A percentile compares a stretch with the other conserved stretches of the same genome.
Evolutionary conservation across 2,797 vertebrate genomes (phyloP).

Genomic region (Chromobotia macracanthus): DNA sequence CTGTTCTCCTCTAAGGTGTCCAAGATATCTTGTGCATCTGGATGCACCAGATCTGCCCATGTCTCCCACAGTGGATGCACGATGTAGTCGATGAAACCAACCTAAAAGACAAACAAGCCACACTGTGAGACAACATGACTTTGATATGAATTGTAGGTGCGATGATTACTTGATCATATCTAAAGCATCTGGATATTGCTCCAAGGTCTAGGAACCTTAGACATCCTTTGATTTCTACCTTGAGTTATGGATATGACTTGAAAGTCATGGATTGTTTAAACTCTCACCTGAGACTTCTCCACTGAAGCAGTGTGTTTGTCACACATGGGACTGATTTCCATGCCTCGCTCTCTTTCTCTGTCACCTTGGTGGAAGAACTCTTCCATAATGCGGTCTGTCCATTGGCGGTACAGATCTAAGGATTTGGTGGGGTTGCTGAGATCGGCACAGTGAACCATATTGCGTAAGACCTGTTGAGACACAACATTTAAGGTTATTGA

Average conservation of each 20-base stretch:
- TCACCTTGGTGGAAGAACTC: constrained; percentile 99
- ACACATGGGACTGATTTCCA: constrained; percentile 99
- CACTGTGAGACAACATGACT: neutral
- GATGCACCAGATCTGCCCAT: constrained; percentile 97
- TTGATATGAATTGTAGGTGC: neutral
- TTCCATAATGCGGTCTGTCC: constrained; percentile 98
- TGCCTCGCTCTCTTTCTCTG: constrained; percentile 92
- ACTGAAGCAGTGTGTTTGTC: constrained; percentile 98
- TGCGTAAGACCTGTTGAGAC: constrained; percentile 87
- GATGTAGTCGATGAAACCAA: constrained; percentile 97
- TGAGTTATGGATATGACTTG: neutral
- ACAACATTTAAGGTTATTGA: neutral
- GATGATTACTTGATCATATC: no score
- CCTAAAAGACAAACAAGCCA: constrained; percentile 71
- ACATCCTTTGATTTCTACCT: neutral
- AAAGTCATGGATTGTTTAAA: neutral
- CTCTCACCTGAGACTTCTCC: constrained; percentile 93
- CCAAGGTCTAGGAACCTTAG: neutral
- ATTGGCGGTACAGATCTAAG: constrained; percentile 94
- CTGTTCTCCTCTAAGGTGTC: constrained; percentile 97
- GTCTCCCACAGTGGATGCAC: constrained; percentile 98
- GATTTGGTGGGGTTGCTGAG: constrained; percentile 98
- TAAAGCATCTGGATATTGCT: no score
- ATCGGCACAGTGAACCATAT: constrained; percentile 98
- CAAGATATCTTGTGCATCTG: constrained; percentile 96